Evolutionary conservation across 2,888 invertebrate species (phyloP).

Genomic region (Callyntrura guangdongensis): DNA sequence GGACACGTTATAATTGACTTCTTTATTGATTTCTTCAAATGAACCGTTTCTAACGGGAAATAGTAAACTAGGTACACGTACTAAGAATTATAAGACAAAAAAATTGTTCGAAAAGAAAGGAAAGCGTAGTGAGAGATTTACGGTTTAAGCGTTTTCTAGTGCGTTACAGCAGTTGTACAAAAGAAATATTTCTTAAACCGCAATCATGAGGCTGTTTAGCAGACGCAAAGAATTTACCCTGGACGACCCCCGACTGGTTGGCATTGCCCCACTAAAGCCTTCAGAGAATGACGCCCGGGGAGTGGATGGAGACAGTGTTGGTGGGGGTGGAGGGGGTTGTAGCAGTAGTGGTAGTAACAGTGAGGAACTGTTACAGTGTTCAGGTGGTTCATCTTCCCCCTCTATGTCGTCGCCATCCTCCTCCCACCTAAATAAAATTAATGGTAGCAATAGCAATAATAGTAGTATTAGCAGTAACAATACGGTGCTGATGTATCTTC

Average conservation of each 20-base stretch:
- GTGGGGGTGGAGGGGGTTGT: background rate
- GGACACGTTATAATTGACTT: background rate
- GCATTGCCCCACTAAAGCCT: constrained; percentile 80
- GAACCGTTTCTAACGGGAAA: constrained; percentile 4
- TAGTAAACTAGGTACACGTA: background rate
- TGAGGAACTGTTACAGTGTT: too few species aligned
- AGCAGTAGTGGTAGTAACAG: background rate
- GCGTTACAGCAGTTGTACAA: background rate
- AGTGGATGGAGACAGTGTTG: background rate
- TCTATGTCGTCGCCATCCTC: background rate
- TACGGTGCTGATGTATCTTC: constrained; percentile 60
- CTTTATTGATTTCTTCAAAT: constrained; percentile 4
- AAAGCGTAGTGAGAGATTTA: background rate
- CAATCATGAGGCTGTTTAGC: constrained; percentile 83
- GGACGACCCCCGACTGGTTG: constrained; percentile 83
- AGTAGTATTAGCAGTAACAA: background rate
- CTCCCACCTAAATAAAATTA: constrained; percentile 1
- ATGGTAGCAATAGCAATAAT: too few species aligned
- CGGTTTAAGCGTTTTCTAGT: background rate
- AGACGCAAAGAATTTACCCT: constrained; percentile 80
- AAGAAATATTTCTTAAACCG: background rate
- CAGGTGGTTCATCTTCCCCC: background rate
- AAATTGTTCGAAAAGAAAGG: background rate
- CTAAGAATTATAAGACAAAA: background rate
- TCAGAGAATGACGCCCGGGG: constrained; percentile 68